phyloP scores from a whole-genome alignment of 2,797 vertebrate species.

The Anabas testudineus region DNA sequence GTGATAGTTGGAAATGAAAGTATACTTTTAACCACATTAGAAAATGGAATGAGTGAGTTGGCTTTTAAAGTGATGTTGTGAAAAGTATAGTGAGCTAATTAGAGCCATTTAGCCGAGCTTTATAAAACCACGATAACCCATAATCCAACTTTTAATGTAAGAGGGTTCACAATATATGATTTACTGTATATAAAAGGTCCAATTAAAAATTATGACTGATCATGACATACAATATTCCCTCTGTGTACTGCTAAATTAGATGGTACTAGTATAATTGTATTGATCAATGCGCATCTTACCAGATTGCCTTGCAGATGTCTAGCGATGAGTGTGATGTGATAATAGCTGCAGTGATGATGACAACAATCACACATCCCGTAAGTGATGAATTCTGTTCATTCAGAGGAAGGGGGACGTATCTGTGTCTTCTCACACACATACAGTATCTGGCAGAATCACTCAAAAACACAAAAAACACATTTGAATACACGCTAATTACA shows the following conservation, averaged over 20 bases:
- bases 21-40: background rate
- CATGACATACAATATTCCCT: background rate
- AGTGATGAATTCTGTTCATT: constrained; percentile 38
- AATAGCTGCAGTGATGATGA: constrained; percentile 32
- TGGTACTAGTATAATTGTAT: background rate
- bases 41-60: background rate
- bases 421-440: constrained; percentile 18
- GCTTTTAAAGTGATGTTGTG: background rate
- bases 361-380: constrained; percentile 23
- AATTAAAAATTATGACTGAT: background rate
- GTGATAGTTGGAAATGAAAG: background rate
- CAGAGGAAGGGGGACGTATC: background rate
- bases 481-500: constrained; percentile 10
- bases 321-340: constrained; percentile 28
- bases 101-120: constrained; percentile 1
- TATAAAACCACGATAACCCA: background rate
- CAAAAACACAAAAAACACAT: background rate
- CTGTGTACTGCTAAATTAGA: constrained; percentile 1
- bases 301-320: constrained; percentile 41
- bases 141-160: background rate
- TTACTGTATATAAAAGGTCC: background rate
- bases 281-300: constrained; percentile 22
- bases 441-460: constrained; percentile 8
- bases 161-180: background rate
- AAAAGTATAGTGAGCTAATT: background rate